Base-by-base conservation (phyloP, 2,888 invertebrate species). In the Cephus sareptanus region DNA sequence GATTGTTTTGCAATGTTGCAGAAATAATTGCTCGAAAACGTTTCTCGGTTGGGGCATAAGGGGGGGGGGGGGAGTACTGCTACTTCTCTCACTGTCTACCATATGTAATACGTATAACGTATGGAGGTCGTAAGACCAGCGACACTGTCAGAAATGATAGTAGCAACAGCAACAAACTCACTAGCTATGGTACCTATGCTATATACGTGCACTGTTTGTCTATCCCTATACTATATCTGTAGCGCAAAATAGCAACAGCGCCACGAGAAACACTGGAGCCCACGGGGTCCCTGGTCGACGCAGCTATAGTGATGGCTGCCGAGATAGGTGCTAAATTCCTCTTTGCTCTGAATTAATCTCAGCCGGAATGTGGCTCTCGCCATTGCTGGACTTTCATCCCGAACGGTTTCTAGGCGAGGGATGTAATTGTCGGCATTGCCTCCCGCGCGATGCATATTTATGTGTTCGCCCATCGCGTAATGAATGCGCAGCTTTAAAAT, bases 1-100 rank as follows among this genome's bases (percentile, higher is more conserved):
- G 87, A 90, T 91, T 90, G 90, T 90, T 91, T 90, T 87, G 90
- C 89, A 90, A 91, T 88, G 88, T 88, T 87, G 87, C 87, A 87
- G 88, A 89, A 90, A 91, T 90, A 88, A 91, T 89, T 88, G 88
- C 89, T 87, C 85, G 88, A 88, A 89, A 90, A 89, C 84, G 86
- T 84, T 87, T 84, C 81, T 76, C 83, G 81, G 85, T 77, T 77
- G 81, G 79, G 68, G 81, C 79, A 81, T 33, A 71, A 75, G 76
- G 34, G 79, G 70, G 31, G 33, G 56, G 68, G 76, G 13, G 0
- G 71, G 74, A 70, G 74, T 34, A 75, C 68, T 15, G 30, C 77
- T 68, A 35, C 77, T 71, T 79, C 80, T 79, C 35, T 68, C 37
- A 31, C 56, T 70, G 35, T 74, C 69, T 76, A 76, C 74, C 56